Evolutionary conservation across 53 echinoderm and acorn worm species (phyloP).

Genomic region (Stichopus horrens): DNA sequence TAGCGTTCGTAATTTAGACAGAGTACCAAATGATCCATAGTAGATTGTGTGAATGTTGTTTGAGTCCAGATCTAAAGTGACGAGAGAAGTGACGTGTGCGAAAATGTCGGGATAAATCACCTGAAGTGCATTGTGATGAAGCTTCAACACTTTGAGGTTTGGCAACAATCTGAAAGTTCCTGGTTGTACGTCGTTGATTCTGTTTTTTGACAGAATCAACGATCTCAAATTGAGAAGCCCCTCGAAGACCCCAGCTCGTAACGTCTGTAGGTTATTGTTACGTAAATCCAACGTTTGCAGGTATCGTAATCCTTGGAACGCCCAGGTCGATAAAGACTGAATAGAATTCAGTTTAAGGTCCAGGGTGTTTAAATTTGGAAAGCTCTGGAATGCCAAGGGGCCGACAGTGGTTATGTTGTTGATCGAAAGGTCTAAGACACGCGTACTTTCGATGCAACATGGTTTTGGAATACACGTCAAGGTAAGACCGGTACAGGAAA

Average conservation of each 20-base stretch:
- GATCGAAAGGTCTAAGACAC: constrained; percentile 41
- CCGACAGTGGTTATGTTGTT: constrained; percentile 44
- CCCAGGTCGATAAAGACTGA: constrained; percentile 45
- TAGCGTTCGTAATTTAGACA: constrained; percentile 37
- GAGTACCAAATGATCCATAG: constrained; percentile 47
- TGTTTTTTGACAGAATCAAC: constrained; percentile 53
- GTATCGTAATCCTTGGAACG: constrained; percentile 52
- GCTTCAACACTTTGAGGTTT: constrained; percentile 48
- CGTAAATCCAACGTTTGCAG: constrained; percentile 56
- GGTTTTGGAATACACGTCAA: constrained; percentile 59
- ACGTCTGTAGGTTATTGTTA: constrained; percentile 46
- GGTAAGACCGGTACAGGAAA: constrained; percentile 40
- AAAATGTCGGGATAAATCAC: constrained; percentile 55
- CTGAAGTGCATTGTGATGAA: constrained; percentile 56
- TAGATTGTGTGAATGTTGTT: constrained; percentile 48
- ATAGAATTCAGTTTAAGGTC: constrained; percentile 55
- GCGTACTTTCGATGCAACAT: constrained; percentile 53
- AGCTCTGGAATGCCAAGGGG: constrained; percentile 48
- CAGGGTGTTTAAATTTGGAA: constrained; percentile 41
- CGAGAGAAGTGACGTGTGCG: constrained; percentile 43
- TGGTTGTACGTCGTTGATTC: constrained; percentile 44
- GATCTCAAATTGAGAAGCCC: constrained; percentile 51
- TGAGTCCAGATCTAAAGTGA: constrained; percentile 42
- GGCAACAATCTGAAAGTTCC: constrained; percentile 58
- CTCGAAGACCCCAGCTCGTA: constrained; percentile 45